A percentile compares a stretch with the other conserved stretches of the same genome.
Conservation (phyloP, 2,888 invertebrate genomes). For the Tetanocera ferruginea region DNA sequence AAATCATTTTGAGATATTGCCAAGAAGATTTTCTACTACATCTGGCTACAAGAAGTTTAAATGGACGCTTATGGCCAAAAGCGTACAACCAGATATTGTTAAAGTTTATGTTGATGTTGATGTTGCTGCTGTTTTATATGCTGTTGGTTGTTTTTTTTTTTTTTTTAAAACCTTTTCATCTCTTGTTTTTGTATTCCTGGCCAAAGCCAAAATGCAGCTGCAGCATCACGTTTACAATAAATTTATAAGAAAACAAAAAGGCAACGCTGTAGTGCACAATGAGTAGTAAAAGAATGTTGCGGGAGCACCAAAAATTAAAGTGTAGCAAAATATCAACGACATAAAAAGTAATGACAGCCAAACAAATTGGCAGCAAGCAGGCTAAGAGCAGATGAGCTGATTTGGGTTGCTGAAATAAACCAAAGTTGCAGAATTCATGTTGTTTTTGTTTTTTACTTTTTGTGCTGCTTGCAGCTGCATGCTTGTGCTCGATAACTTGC, state of each 20-base stretch:
- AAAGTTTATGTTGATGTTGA: background rate
- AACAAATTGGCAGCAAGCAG: background rate
- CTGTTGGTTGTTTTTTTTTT: background rate
- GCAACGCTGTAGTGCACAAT: background rate
- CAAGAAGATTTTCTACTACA: constrained; percentile 38
- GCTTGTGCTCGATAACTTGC: background rate
- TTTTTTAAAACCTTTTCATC: too few relatives aligned
- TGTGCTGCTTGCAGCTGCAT: background rate
- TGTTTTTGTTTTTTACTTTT: too few relatives aligned
- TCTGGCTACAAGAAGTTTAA: constrained; percentile 11
- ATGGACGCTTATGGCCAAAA: background rate
- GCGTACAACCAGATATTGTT: background rate
- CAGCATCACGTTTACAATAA: constrained; percentile 40
- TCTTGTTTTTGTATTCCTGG: background rate
- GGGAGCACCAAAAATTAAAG: background rate
- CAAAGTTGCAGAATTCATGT: background rate
- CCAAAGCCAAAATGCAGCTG: constrained; percentile 40
- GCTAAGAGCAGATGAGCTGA: background rate
- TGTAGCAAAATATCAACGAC: background rate
- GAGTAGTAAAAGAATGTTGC: background rate
- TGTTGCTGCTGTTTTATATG: background rate
- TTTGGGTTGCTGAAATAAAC: background rate
- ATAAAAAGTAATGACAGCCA: too few relatives aligned
- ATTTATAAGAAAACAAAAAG: constrained; percentile 30
- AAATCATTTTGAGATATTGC: constrained; percentile 45